These are phyloP conservation scores for Metellina segmentata DNA, from an alignment of 2,888 invertebrate genomes.

Conservation along the genomic window DNA sequence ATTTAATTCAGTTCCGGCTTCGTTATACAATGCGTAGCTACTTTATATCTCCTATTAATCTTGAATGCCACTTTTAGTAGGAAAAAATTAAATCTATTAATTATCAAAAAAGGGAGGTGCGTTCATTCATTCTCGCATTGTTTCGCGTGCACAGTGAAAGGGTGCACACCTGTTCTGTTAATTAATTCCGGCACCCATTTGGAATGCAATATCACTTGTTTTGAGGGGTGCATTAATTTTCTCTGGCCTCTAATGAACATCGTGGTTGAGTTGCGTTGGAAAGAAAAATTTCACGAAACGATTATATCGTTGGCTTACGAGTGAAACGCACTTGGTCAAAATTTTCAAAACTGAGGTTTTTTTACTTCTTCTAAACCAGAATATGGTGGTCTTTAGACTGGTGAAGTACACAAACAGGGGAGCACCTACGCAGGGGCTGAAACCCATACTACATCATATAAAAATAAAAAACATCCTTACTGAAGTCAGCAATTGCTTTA, in stretches of 20 bases:
- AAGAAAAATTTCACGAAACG: too few relatives aligned
- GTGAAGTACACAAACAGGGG: too few relatives aligned
- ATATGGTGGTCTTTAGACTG: too few relatives aligned
- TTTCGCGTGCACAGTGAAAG: slow-evolving; percentile 7
- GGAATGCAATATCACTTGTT: not conserved
- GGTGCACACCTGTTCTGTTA: slow-evolving; percentile 1
- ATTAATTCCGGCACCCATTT: not conserved
- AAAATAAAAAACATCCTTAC: too few relatives aligned
- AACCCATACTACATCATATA: too few relatives aligned
- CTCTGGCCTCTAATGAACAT: not conserved
- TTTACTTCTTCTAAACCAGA: too few relatives aligned
- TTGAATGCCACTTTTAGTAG: not conserved
- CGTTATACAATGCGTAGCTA: not conserved
- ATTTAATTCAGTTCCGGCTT: slow-evolving; percentile 36
- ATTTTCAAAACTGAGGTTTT: too few relatives aligned
- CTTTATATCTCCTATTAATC: not conserved
- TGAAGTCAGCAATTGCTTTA: too few relatives aligned
- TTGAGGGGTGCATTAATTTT: not conserved
- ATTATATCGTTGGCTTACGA: too few relatives aligned
- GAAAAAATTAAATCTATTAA: slow-evolving; percentile 2
- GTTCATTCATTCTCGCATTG: not conserved
- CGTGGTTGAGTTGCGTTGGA: too few relatives aligned
- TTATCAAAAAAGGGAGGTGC: not conserved
- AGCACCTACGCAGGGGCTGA: too few relatives aligned
- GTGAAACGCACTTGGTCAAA: too few relatives aligned